Percentiles rank a stretch among this genome's conserved stretches.
Evolutionary conservation across 2,888 invertebrate genomes (phyloP).

Genomic region (Ophioninae sp.): DNA sequence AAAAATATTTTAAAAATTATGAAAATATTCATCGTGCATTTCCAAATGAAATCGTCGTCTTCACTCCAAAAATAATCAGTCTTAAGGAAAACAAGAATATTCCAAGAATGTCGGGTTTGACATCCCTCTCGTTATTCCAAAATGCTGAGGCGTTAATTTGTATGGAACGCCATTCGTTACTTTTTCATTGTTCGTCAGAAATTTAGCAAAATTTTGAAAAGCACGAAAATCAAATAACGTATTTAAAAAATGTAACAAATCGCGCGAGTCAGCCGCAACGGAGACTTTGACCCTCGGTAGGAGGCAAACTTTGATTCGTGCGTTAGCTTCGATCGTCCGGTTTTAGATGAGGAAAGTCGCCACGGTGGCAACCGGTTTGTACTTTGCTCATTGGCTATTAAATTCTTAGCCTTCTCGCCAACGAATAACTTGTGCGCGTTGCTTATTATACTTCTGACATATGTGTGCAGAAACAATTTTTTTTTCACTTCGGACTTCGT

Average conservation of each 20-base stretch:
- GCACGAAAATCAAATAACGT: background rate
- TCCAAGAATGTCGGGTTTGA: too few relatives aligned
- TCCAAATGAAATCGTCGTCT: too few relatives aligned
- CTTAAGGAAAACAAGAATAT: too few relatives aligned
- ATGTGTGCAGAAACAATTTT: background rate
- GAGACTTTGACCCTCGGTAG: conserved; percentile 60
- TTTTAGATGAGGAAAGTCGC: conserved; percentile 44
- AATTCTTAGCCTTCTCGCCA: conserved; percentile 46
- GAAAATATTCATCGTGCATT: too few relatives aligned
- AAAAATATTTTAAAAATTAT: too few relatives aligned
- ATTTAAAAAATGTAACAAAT: background rate
- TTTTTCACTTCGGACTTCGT: background rate
- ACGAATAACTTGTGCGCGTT: conserved; percentile 43
- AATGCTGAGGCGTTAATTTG: too few relatives aligned
- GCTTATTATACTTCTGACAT: background rate
- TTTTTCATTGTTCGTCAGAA: too few relatives aligned
- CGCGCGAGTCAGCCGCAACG: background rate
- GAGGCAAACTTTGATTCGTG: conserved; percentile 31
- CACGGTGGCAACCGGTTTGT: conserved; percentile 54
- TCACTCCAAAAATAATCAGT: too few relatives aligned
- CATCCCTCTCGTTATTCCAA: too few relatives aligned
- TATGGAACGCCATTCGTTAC: too few relatives aligned
- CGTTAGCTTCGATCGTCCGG: conserved; percentile 20
- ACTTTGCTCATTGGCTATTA: conserved; percentile 54
- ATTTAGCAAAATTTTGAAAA: too few relatives aligned